A percentile compares a stretch with the other conserved stretches of the same genome.
Conservation (phyloP, 2,888 invertebrate species). For the Drosophila antonietae region DNA sequence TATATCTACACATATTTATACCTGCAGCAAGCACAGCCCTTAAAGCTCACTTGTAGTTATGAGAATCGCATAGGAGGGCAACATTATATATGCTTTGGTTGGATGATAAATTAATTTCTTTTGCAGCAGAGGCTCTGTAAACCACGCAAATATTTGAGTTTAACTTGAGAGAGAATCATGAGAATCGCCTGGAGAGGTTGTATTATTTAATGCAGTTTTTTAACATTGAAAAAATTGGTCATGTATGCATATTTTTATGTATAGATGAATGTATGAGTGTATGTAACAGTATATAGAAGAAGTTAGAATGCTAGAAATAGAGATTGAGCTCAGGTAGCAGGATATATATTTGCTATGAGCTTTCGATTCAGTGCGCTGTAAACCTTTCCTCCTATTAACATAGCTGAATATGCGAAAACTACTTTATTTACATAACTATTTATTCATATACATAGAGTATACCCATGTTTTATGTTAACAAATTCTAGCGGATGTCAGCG, state of each 20-base stretch:
- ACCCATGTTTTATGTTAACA: no score
- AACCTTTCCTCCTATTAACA: no score
- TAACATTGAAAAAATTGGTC: no score
- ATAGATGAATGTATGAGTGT: neutral
- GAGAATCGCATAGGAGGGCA: neutral
- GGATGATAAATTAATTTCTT: neutral
- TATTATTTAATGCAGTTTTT: neutral
- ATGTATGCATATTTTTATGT: neutral
- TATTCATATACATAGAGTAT: neutral
- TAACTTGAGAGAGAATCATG: neutral
- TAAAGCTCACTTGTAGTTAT: neutral
- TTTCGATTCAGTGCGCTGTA: neutral
- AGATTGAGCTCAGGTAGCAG: neutral
- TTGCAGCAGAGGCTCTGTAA: neutral
- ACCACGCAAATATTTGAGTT: neutral
- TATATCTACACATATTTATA: neutral
- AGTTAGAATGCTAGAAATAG: neutral
- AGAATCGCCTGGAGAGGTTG: neutral
- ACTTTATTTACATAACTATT: neutral
- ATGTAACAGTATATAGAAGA: neutral
- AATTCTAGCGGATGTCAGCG: neutral
- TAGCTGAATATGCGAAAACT: neutral
- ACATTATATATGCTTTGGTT: neutral
- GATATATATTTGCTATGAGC: neutral
- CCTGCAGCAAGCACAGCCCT: fast-evolving